These are phyloP conservation scores for Ctenopoma kingsleyae DNA, from an alignment of 2,797 vertebrate species.

Conservation along the genomic window DNA sequence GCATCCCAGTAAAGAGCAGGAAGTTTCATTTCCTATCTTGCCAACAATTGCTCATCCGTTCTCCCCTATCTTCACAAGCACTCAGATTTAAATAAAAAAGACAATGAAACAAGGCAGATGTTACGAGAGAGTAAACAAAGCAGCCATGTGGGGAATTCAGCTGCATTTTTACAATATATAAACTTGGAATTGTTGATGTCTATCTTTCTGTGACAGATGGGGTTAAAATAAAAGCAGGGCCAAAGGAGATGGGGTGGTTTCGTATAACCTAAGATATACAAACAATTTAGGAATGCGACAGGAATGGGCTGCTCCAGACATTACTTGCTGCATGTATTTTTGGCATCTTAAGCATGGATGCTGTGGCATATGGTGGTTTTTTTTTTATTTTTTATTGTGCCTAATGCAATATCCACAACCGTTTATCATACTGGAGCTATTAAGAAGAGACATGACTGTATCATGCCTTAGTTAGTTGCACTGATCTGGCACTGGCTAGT, in stretches of 20 bases:
- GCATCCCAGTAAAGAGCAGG: slow-evolving; percentile 76
- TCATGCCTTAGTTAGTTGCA: not conserved
- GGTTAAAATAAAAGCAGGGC: slow-evolving; percentile 68
- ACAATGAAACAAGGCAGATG: slow-evolving; percentile 51
- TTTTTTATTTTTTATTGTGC: slow-evolving; percentile 1
- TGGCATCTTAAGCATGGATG: slow-evolving; percentile 50
- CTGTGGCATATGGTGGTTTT: slow-evolving; percentile 36
- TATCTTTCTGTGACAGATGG: slow-evolving; percentile 64
- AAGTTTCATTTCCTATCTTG: slow-evolving; percentile 81
- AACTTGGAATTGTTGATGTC: slow-evolving; percentile 69
- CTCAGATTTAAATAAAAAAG: slow-evolving; percentile 74
- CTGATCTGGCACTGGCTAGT: slow-evolving; percentile 44
- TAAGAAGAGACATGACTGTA: slow-evolving; percentile 4
- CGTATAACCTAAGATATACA: slow-evolving; percentile 58
- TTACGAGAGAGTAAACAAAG: slow-evolving; percentile 68
- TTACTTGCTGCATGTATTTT: slow-evolving; percentile 55
- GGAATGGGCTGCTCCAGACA: slow-evolving; percentile 59
- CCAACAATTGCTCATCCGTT: slow-evolving; percentile 70
- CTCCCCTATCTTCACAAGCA: slow-evolving; percentile 59
- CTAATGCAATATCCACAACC: not conserved
- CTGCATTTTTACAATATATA: slow-evolving; percentile 65
- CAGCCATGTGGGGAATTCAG: slow-evolving; percentile 57
- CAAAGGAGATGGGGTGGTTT: slow-evolving; percentile 49
- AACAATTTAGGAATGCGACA: slow-evolving; percentile 51
- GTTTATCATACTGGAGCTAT: slow-evolving; percentile 31